Evolutionary conservation across 2,888 invertebrate genomes (phyloP).

Genomic region (Pristionchus arcanus): DNA sequence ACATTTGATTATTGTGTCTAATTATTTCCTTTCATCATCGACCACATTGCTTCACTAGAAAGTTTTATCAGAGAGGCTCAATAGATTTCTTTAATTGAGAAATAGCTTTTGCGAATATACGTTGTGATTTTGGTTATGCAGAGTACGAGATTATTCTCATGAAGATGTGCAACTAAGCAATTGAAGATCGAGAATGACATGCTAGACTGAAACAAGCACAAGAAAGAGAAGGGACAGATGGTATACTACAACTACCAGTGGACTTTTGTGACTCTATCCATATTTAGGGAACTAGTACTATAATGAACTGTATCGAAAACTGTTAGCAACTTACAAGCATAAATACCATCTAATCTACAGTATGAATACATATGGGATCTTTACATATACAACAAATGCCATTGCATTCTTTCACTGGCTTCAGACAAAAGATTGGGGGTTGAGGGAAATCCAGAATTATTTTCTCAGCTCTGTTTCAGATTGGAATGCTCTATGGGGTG

Average conservation of each 20-base stretch:
- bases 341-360: background rate
- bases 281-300: background rate
- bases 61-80: background rate
- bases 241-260: slow-evolving; percentile 1
- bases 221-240: background rate
- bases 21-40: no score
- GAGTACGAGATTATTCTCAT: background rate
- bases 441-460: background rate
- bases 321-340: background rate
- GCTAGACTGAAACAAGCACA: background rate
- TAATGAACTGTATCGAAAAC: background rate
- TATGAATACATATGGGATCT: background rate
- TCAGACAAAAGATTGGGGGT: background rate
- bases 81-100: background rate
- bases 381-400: background rate
- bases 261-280: background rate
- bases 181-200: background rate
- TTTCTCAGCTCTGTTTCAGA: background rate
- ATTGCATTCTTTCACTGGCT: no score
- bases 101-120: background rate
- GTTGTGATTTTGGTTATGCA: slow-evolving; percentile 14
- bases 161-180: background rate
- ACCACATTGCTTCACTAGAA: background rate
- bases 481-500: background rate
- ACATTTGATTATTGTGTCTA: background rate